Percentiles rank a stretch among this genome's conserved stretches.
phyloP scores from a whole-genome alignment of 1,140 invertebrate species.

The Cyclargus thomasi region DNA sequence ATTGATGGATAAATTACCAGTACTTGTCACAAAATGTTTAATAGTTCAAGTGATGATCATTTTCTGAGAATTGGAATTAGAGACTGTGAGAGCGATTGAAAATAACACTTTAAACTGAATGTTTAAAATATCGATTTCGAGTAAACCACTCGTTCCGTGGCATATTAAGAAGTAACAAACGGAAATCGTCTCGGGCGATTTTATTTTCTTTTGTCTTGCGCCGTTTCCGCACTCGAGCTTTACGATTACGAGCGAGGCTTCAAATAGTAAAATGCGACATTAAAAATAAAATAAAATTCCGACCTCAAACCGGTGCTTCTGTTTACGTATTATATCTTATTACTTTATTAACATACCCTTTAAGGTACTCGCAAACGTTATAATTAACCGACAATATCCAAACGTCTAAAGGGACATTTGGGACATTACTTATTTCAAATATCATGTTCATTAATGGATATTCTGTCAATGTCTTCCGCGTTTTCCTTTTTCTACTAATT shows the following conservation, averaged over 20 bases:
- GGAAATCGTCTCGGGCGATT: slow-evolving; percentile 20
- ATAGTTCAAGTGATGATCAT: too few relatives aligned
- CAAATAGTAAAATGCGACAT: slow-evolving; percentile 23
- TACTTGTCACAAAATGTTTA: too few relatives aligned
- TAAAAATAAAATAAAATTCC: slow-evolving; percentile 29
- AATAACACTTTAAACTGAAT: background rate
- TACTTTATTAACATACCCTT: background rate
- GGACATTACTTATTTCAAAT: too few relatives aligned
- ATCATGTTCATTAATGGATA: too few relatives aligned
- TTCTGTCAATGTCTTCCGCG: too few relatives aligned
- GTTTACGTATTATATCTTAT: background rate
- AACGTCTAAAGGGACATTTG: too few relatives aligned
- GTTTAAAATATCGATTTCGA: background rate
- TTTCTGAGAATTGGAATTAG: background rate
- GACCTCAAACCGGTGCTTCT: slow-evolving; percentile 7
- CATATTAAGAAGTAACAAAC: slow-evolving; percentile 23
- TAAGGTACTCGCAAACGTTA: too few relatives aligned
- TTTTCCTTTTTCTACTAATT: too few relatives aligned
- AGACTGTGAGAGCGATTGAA: background rate
- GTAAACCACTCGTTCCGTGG: slow-evolving; percentile 2
- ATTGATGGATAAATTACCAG: too few relatives aligned
- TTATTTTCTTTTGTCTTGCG: slow-evolving; percentile 19
- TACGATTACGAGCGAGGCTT: slow-evolving; percentile 29
- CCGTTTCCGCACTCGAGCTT: slow-evolving; percentile 21
- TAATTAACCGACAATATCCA: too few relatives aligned